Evolutionary conservation across 2,888 invertebrate genomes (phyloP), one percentile per base, ranked within the genome.

Genomic region (Hydraecia micacea): DNA sequence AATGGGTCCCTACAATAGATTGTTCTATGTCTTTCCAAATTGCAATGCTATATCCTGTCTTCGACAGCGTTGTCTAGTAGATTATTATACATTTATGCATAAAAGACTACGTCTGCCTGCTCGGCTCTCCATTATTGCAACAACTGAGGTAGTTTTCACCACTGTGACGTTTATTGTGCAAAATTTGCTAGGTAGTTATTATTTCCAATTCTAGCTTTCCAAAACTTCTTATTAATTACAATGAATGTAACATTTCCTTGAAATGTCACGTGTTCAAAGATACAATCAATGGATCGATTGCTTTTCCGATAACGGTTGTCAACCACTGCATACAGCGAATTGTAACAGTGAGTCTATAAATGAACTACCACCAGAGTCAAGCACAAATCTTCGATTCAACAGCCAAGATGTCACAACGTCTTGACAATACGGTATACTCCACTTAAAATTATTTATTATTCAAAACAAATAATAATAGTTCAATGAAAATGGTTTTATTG

Each of bases 331-430:
- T 77, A 83, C 80, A 87, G 77, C 83, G 89, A 91, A 92, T 90
- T 91, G 92, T 91, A 87, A 91, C 90, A 80, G 88, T 89, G 89
- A 93, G 91, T 93, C 92, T 96, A 96, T 97, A 96, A 96, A 96
- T 95, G 92, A 91, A 89, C 93, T 87, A 90, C 89, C 82, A 87
- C 88, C 88, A 86, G 88, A 91, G 89, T 81, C 76, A 42, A 67
- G 79, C 84, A 85, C 91, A 93, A 94, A 95, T 90, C 95, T 87
- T 91, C 92, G 90, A 91, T 89, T 93, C 93, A 92, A 90, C 91
- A 80, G 86, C 91, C 95, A 93, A 94, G 95, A 97, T 97, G 96
- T 92, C 93, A 92, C 94, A 91, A 95, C 96, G 96, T 93, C 89
- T 88, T 81, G 87, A 91, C 79, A 90, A 90, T 83, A 95, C 93